Evolutionary conservation across 2,113 vertebrate genomes (phyloP), one percentile per base, ranked within the genome.

Genomic region (Gopherus flavomarginatus): DNA sequence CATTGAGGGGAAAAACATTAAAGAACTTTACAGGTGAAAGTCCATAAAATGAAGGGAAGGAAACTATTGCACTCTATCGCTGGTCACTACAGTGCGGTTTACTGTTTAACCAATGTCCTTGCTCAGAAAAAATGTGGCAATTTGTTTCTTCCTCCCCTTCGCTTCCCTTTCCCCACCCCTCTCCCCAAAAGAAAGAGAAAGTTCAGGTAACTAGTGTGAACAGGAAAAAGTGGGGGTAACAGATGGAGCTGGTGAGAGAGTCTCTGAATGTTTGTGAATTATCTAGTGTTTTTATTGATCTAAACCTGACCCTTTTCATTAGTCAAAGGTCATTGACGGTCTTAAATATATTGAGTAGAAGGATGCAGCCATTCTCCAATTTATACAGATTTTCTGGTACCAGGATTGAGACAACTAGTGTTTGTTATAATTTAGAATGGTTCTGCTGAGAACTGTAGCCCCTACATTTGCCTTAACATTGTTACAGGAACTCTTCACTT

Each of bases 201-300:
- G 11, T 44, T 77, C 72, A 26, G 24, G 5, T 42, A 44, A 44
- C 22, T 44, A 12, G 21, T 24, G 38, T 44, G 72, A 26, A 77
- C 38, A 44, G 72, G 31, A 77, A 26, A 26, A 77, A 44, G 38
- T 42, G 21, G 11, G 22, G 72, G 24, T 77, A 77, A 77, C 38
- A 42, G 38, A 75, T 38, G 42, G 12, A 77, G 42, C 35, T n/a
- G 65, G 65, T 5, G 35, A 69, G 65, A 69, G 65, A 69, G 27
- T 77, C 24, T 77, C 22, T 26, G 22, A 77, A 14, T 77, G 72
- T 13, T 27, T 50, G 86, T 38, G 1, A 35, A 92, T 95, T 62
- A 89, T 93, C 92, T 38, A 87, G 86, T 90, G 82, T 85, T 92
- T 89, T 87, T 90, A 88, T 54, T 24, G 96, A 95, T 92, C 78